phyloP scores from a whole-genome alignment of 1,140 invertebrate genomes.

The Thalassaphorura encarpata region DNA sequence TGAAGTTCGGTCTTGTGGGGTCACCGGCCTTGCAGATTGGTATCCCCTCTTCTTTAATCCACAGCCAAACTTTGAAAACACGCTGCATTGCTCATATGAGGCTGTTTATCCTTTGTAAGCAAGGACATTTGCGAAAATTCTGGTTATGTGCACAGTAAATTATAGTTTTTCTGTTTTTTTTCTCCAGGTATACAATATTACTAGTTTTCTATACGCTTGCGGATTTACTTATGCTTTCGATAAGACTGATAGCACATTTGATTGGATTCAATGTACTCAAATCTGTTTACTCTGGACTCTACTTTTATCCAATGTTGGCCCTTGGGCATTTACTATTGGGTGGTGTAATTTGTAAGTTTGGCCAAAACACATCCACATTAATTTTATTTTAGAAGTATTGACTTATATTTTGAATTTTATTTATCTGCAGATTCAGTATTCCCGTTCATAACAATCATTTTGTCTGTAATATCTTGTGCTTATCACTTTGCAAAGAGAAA shows the following conservation, averaged over 20 bases:
- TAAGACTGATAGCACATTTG: constrained; percentile 58
- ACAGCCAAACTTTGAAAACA: constrained; percentile 76
- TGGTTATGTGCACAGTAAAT: too few species aligned
- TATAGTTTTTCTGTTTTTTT: too few species aligned
- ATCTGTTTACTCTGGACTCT: constrained; percentile 85
- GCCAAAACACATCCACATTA: not conserved
- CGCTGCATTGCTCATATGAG: constrained; percentile 88
- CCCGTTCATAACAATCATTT: constrained; percentile 85
- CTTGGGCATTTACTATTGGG: constrained; percentile 80
- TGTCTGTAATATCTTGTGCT: constrained; percentile 85
- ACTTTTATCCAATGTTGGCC: constrained; percentile 83
- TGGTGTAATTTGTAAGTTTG: constrained; percentile 74
- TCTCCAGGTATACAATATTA: constrained; percentile 78
- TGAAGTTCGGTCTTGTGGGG: constrained; percentile 61
- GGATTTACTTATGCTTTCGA: constrained; percentile 64
- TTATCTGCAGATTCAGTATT: constrained; percentile 81
- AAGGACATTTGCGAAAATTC: constrained; percentile 12
- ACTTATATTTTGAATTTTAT: constrained; percentile 21
- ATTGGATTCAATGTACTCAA: constrained; percentile 55
- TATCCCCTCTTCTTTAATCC: constrained; percentile 93
- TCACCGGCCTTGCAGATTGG: constrained; percentile 77
- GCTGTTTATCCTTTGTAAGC: constrained; percentile 92
- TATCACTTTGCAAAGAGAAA: constrained; percentile 80
- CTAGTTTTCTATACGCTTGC: constrained; percentile 83
- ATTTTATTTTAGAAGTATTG: not conserved